Base-by-base conservation (phyloP, 2,113 vertebrate species). In the Bos javanicus region DNA sequence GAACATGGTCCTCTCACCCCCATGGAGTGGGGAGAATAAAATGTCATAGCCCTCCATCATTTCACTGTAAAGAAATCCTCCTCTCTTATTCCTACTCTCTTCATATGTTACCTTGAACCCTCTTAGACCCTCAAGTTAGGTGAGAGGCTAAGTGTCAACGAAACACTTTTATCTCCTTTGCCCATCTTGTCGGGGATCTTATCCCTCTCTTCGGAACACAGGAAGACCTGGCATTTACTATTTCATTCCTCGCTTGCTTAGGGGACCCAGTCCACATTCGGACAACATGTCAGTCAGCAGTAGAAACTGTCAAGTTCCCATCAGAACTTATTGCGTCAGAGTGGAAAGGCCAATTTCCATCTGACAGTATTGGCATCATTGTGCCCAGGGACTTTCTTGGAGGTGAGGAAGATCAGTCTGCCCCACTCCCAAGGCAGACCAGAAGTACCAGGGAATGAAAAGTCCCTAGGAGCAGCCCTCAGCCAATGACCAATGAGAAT, bases 1-100 rank as follows among this genome's bases (percentile, higher is more conserved):
- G 33, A 21, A 3, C 6, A 16, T 0, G n/a, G 2, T 15, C 25
- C 21, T 33, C 62, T 46, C 3, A 28, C 2, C 9, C 25, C 78
- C 6, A 4, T 25, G 46, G 71, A 16, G 4, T n/a, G 4, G 26
- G 76, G 78, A 64, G 57, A 14, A 14, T 57, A 46, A 57, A 11
- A 14, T 52, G 33, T 28, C 56, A 7, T 7, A 62, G 59, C 3
- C 2, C 50, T 39, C 46, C 33, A 36, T 19, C 76, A 39, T 4
- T 46, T 78, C 10, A 39, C 43, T 76, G 67, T 83, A 16, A 54
- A 80, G 88, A 86, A 64, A 54, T 12, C 30, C 16, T 62, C 67
- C 52, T 76, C 36, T 17, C 25, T 28, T 3, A 56, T 48, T 23
- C 46, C 36, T 33, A 1, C 33, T 56, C 26, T 16, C 30, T 23